Evolutionary conservation across 2,888 invertebrate genomes (phyloP), one percentile per base, ranked within the genome.

Genomic region (Apamea crenata): DNA sequence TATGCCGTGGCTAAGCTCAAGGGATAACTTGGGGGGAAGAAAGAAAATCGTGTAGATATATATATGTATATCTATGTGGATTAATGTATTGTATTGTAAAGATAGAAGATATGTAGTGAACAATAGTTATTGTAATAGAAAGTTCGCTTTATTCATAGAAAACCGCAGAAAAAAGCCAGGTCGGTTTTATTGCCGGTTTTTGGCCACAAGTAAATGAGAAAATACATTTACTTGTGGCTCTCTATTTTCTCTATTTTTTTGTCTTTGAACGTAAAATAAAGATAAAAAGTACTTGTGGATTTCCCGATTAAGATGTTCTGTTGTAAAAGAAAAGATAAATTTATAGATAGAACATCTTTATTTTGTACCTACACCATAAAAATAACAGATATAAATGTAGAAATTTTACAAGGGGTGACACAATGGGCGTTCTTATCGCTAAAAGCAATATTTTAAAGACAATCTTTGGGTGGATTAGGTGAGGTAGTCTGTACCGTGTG

Each of bases 1-100:
- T 61, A 47, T 47, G 61, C 80, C 36, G 36, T 36, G 56, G 36
- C n/a, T 65, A 69, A 65, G 44, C 85, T 59, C 73, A 16, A 16
- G 69, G 65, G 81, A 82, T 73, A 65, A 69, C 14, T 16, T 1
- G 10, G n/a, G 36, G 40, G 14, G 44, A 32, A 44, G 40, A 50
- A 69, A 50, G 50, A 69, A 59, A 73, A 47, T 25, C 12, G 29
- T 47, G 2, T 16, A 68, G 6, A 21, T 32, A 44, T 69, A 21
- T 32, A 53, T 69, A 70, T 5, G 14, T 59, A 47, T 70, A 78
- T 6, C 18, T 77, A 36, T 56, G 32, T 44, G 18, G 44, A 47
- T 68, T 61, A 47, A 66, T 66, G 47, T 59, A n/a, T 36, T 63
- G 50, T 71, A 7, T 78, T 71, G 21, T 40, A 18, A n/a, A n/a